phyloP scores from a whole-genome alignment of 2,797 vertebrate genomes.

The Lemur catta region DNA sequence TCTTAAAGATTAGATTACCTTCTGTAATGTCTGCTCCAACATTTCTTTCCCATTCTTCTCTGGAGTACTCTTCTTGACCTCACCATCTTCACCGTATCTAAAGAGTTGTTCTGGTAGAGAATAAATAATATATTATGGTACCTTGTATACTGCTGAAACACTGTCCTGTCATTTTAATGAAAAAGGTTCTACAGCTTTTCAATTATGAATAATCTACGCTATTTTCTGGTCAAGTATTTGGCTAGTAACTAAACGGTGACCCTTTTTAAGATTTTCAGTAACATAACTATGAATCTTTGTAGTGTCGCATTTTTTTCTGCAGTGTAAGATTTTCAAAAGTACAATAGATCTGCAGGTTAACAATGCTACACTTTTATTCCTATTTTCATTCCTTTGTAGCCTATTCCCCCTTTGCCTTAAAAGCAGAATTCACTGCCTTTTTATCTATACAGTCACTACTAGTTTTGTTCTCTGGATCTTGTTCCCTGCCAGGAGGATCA shows the following conservation, averaged over 20 bases:
- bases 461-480: slow-evolving; percentile 87
- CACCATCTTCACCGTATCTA: slow-evolving; percentile 84
- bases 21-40: slow-evolving; percentile 88
- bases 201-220: slow-evolving; percentile 87
- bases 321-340: slow-evolving; percentile 85
- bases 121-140: slow-evolving; percentile 87
- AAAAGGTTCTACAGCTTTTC: slow-evolving; percentile 80
- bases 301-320: slow-evolving; percentile 74
- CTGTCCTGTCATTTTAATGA: slow-evolving; percentile 70
- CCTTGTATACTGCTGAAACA: slow-evolving; percentile 79
- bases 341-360: slow-evolving; percentile 86
- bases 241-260: slow-evolving; percentile 79
- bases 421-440: slow-evolving; percentile 86
- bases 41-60: slow-evolving; percentile 86
- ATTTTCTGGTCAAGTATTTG: slow-evolving; percentile 85
- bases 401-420: slow-evolving; percentile 84
- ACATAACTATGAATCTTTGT: slow-evolving; percentile 83
- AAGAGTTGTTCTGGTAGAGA: slow-evolving; percentile 87
- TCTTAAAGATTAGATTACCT: slow-evolving; percentile 87
- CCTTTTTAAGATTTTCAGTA: slow-evolving; percentile 80
- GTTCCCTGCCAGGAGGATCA: slow-evolving; percentile 88
- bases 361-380: slow-evolving; percentile 84
- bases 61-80: slow-evolving; percentile 88
- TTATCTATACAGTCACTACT: slow-evolving; percentile 86
- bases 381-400: slow-evolving; percentile 85